A percentile compares a stretch with the other conserved stretches of the same genome.
Evolutionary conservation across 2,113 vertebrate genomes (phyloP).

Genomic region (Anarhynchus alexandrinus): DNA sequence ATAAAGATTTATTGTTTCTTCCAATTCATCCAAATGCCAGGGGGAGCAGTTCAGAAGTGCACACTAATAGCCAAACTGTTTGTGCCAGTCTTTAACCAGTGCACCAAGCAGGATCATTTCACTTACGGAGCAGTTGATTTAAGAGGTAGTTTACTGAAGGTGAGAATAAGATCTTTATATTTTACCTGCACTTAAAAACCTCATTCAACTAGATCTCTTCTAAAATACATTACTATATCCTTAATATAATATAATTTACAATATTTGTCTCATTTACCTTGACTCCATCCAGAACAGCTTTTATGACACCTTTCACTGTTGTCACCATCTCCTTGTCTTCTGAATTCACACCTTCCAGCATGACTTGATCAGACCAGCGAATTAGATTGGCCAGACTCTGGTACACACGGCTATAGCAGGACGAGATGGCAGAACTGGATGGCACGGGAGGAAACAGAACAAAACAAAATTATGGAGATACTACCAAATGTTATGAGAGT

Average conservation of each 20-base stretch:
- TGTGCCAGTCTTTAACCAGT: not conserved
- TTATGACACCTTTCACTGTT: conserved; percentile 91
- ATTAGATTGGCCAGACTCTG: conserved; percentile 97
- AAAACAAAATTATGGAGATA: not conserved
- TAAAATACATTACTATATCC: not conserved
- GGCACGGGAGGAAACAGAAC: not conserved
- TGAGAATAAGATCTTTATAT: not conserved
- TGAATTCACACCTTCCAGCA: conserved; percentile 93
- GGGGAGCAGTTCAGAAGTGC: not conserved
- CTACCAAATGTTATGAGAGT: fast-evolving
- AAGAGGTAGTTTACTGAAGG: not conserved
- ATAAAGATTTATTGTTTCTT: not conserved
- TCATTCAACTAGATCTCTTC: not conserved
- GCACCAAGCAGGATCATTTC: not conserved
- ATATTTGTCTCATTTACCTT: conserved; percentile 75
- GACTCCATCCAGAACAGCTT: conserved; percentile 95
- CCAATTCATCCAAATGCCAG: not conserved
- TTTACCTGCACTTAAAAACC: not conserved
- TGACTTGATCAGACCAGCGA: conserved; percentile 97
- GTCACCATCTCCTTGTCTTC: conserved; percentile 94
- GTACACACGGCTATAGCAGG: conserved; percentile 94
- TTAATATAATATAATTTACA: not conserved
- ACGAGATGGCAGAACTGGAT: conserved; percentile 88
- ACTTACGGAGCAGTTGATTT: fast-evolving
- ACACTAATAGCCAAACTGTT: not conserved